Base-by-base conservation (phyloP, 2,113 vertebrate genomes). In the Vireo altiloquus region DNA sequence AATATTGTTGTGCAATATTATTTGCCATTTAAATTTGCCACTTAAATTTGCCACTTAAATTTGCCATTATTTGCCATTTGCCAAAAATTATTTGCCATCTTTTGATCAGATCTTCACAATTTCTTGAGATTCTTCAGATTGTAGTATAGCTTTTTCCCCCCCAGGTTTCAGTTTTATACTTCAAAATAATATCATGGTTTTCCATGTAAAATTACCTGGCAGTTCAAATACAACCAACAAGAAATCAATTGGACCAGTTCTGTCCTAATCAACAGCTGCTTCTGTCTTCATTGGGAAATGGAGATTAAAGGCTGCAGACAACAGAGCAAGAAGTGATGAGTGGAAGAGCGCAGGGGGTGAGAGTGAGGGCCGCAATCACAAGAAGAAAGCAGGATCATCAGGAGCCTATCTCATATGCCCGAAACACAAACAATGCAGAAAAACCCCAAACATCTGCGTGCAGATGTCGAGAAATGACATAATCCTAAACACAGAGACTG, bases 61-160 rank as follows among this genome's bases (percentile, higher is more conserved):
- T n/a, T n/a, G n/a, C n/a, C n/a, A n/a, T n/a, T n/a, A n/a, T n/a
- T n/a, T n/a, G n/a, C n/a, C n/a, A n/a, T n/a, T n/a, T n/a, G n/a
- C n/a, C n/a, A 79, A 53, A 52, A 42, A 33, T 37, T 46, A 30
- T 46, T 90, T 72, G 2, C 42, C n/a, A 35, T 40, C 24, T 83
- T 95, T 86, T 66, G 9, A 42, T 21, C 18, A 57, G 13, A 2
- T 70, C 18, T 61, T 92, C 39, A 53, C 12, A 31, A 42, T 30
- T 78, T 89, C 24, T 27, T 9, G 7, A 33, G 12, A 5, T 88
- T 68, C 50, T 90, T 92, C n/a, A 49, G 11, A 56, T 81, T 87
- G 16, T 13, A 35, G 23, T 21, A 15, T 8, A 59, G 12, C 5
- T 52, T 61, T 65, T 25, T 2, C 1, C 1, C 9, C 40, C 3